A percentile compares a stretch with the other conserved stretches of the same genome.
These are phyloP conservation scores for Rutilus rutilus DNA, from an alignment of 2,113 vertebrate species.

Conservation along the genomic window DNA sequence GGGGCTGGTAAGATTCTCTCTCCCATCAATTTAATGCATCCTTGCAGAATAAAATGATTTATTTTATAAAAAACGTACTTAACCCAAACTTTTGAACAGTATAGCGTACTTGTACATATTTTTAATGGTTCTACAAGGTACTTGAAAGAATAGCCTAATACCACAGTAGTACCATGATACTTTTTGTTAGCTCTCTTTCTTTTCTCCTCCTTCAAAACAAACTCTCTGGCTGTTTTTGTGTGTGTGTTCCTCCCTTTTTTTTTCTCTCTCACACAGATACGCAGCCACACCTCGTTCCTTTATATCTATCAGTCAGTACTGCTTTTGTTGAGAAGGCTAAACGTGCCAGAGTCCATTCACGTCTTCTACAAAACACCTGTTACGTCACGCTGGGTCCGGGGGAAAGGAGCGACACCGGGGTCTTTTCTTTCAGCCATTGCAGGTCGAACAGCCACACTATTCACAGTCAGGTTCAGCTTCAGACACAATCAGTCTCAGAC, in stretches of 20 bases:
- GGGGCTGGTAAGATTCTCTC: background rate
- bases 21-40: background rate
- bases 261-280: constrained; percentile 14
- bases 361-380: constrained; percentile 37
- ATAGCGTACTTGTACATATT: background rate
- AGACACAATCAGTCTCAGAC: constrained; percentile 14
- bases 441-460: background rate
- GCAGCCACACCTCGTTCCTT: constrained; percentile 54
- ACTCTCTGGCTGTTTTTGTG: background rate
- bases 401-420: constrained; percentile 15
- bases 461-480: background rate
- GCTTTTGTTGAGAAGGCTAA: constrained; percentile 45
- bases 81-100: background rate
- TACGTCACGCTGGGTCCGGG: background rate
- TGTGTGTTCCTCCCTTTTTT: background rate
- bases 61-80: background rate
- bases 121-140: background rate
- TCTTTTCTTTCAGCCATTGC: background rate
- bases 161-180: background rate
- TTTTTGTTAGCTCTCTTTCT: background rate
- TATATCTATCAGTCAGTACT: constrained; percentile 36
- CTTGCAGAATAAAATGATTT: background rate
- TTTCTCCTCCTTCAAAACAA: constrained; percentile 28
- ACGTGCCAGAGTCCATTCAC: constrained; percentile 27
- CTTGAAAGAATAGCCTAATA: background rate